phyloP scores from a whole-genome alignment of 1,140 invertebrate genomes.

The Ridgeia piscesae region DNA sequence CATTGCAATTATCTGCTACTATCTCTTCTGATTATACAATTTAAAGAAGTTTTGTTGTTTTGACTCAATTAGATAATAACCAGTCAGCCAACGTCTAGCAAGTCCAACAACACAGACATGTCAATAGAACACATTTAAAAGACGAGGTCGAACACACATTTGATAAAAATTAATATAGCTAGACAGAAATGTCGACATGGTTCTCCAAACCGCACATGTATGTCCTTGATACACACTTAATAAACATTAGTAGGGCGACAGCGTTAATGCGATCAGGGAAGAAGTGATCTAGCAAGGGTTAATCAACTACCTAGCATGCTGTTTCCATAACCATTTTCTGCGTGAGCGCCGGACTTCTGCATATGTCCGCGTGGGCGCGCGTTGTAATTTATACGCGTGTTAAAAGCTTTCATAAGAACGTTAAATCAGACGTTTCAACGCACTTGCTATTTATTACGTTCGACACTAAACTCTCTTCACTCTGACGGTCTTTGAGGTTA shows the following conservation, averaged over 20 bases:
- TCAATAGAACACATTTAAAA: too few species aligned
- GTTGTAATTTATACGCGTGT: neutral
- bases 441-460: neutral
- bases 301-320: neutral
- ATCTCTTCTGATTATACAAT: too few species aligned
- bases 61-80: too few species aligned
- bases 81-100: too few species aligned
- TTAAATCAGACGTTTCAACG: neutral
- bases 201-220: neutral
- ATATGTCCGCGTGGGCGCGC: neutral
- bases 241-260: neutral
- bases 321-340: neutral
- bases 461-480: neutral
- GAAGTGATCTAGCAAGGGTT: neutral
- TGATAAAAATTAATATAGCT: too few species aligned
- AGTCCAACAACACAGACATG: too few species aligned
- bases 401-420: neutral
- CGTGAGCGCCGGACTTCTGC: neutral
- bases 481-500: neutral
- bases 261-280: neutral
- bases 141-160: too few species aligned
- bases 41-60: too few species aligned
- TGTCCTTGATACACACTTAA: neutral
- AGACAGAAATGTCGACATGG: neutral
- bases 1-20: too few species aligned